phyloP scores from a whole-genome alignment of 1,140 invertebrate species.

The Planococcus citri region DNA sequence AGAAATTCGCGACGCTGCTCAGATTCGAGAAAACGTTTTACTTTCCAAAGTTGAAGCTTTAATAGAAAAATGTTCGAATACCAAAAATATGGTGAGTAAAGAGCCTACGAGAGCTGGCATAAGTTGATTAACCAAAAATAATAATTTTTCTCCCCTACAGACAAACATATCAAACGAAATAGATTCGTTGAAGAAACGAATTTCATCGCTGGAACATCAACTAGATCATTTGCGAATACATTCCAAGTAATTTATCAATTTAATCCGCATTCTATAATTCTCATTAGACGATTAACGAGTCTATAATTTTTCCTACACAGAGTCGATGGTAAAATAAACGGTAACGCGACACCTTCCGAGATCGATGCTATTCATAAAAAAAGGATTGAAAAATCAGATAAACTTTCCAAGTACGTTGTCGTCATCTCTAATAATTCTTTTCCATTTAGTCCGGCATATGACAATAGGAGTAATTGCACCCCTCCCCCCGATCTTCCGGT shows the following conservation, averaged over 20 bases:
- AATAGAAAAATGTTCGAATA: not conserved
- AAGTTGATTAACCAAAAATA: not conserved
- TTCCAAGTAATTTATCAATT: not conserved
- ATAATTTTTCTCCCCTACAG: not conserved
- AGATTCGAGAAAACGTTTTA: not conserved
- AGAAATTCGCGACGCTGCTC: conserved; percentile 4
- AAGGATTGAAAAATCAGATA: not conserved
- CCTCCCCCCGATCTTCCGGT: no score
- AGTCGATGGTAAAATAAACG: not conserved
- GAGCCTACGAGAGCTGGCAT: not conserved
- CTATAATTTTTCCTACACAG: not conserved
- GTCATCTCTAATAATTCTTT: not conserved
- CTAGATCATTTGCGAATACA: conserved; percentile 10
- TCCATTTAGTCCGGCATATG: no score
- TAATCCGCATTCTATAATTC: not conserved
- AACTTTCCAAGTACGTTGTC: not conserved
- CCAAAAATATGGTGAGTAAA: not conserved
- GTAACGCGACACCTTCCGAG: not conserved
- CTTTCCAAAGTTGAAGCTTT: not conserved
- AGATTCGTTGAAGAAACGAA: not conserved
- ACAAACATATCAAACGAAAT: not conserved
- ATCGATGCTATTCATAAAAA: not conserved
- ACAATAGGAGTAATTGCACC: no score
- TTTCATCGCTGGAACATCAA: not conserved
- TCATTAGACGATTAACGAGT: not conserved